These are phyloP conservation scores for Ashinkailepas kermadecensis DNA, from an alignment of 2,888 invertebrate species.

Conservation along the genomic window DNA sequence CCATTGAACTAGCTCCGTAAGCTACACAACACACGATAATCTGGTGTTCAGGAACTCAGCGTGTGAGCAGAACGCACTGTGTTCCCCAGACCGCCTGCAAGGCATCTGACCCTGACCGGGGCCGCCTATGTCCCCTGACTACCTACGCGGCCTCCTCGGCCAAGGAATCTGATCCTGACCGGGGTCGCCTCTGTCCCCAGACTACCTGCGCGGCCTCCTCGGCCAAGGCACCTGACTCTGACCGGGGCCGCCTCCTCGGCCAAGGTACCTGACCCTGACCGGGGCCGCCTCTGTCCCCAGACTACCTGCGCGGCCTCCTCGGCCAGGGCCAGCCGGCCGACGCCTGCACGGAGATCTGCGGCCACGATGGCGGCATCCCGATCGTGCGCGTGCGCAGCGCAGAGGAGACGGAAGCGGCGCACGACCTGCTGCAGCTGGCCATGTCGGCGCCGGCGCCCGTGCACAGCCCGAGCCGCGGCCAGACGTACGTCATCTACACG, in stretches of 20 bases:
- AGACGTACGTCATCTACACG: constrained; percentile 25
- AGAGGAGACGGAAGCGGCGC: constrained; percentile 83
- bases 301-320: constrained; percentile 46
- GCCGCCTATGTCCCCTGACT: neutral
- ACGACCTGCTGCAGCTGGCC: constrained; percentile 48
- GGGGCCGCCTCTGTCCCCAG: neutral
- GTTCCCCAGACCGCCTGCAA: too few relatives aligned
- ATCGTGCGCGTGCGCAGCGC: constrained; percentile 48
- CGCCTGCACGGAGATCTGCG: constrained; percentile 30
- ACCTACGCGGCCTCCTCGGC: constrained; percentile 48
- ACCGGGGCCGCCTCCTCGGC: too few relatives aligned
- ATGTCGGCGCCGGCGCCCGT: constrained; percentile 43
- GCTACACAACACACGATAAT: too few relatives aligned
- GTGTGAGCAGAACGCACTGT: too few relatives aligned
- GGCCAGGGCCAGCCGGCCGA: constrained; percentile 44
- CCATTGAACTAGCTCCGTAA: too few relatives aligned
- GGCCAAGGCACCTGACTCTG: constrained; percentile 47
- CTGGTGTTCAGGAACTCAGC: too few relatives aligned
- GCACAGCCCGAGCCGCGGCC: constrained; percentile 22
- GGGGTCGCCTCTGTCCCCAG: neutral
- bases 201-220: constrained; percentile 46
- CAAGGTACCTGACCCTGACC: neutral
- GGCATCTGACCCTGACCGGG: too few relatives aligned
- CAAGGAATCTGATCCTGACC: constrained; percentile 37
- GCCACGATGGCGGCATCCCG: constrained; percentile 43